Conservation (phyloP, 2,888 invertebrate species). For the Acanthosepion pharaonis region DNA sequence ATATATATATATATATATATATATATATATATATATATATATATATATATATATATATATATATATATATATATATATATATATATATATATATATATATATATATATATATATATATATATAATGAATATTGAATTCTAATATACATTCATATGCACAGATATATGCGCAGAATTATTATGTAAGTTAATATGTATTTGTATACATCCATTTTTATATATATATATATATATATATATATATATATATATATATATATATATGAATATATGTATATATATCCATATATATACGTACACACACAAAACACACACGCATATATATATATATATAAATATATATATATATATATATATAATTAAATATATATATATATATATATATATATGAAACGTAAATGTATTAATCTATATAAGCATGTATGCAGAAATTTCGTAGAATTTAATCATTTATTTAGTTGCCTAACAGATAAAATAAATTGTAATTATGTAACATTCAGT, state of each 20-base stretch:
- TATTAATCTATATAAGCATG: not conserved
- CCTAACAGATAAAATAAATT: not conserved
- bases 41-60: not conserved
- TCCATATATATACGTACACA: too few species aligned
- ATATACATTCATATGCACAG: not conserved
- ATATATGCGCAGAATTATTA: not conserved
- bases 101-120: not conserved
- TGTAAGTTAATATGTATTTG: not conserved
- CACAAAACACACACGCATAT: too few species aligned
- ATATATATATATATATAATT: too few species aligned
- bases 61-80: not conserved
- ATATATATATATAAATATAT: too few species aligned
- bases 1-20: not conserved
- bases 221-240: not conserved
- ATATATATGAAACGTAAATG: not conserved
- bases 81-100: not conserved
- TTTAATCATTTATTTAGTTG: not conserved
- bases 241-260: constrained; percentile 24
- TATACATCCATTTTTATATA: not conserved
- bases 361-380: not conserved
- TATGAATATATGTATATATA: constrained; percentile 8
- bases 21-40: not conserved
- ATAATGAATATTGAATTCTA: not conserved
- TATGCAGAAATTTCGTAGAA: not conserved
- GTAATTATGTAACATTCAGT: not conserved